phyloP scores from a whole-genome alignment of 2,113 vertebrate species.

The Macquaria ambigua region DNA sequence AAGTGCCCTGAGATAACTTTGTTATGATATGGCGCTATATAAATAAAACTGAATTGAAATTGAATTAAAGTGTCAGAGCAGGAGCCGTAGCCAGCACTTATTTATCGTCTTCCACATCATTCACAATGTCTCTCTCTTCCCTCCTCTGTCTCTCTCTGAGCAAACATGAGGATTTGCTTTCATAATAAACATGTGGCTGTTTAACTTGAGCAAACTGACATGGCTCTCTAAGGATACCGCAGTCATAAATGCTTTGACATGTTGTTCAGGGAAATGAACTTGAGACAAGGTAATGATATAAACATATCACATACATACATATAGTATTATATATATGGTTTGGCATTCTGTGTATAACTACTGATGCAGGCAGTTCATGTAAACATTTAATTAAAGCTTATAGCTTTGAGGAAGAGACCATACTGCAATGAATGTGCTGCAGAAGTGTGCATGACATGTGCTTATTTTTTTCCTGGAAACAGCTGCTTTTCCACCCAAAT shows the following conservation, averaged over 20 bases:
- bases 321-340: neutral
- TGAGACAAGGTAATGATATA: neutral
- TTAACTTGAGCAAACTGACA: slow-evolving; percentile 56
- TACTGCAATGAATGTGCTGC: neutral
- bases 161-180: slow-evolving; percentile 59
- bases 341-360: neutral
- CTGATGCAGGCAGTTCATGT: neutral
- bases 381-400: neutral
- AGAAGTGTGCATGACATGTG: neutral
- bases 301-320: too few species aligned
- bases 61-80: slow-evolving; percentile 72
- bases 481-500: slow-evolving; percentile 26
- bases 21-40: too few species aligned
- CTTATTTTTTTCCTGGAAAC: slow-evolving; percentile 1
- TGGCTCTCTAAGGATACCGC: slow-evolving; percentile 25
- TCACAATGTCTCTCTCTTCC: slow-evolving; percentile 50
- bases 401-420: neutral
- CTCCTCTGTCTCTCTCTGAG: slow-evolving; percentile 46
- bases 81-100: slow-evolving; percentile 50
- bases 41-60: too few species aligned
- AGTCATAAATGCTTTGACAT: slow-evolving; percentile 35
- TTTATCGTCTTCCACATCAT: slow-evolving; percentile 69
- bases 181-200: slow-evolving; percentile 59
- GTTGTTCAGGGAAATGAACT: slow-evolving; percentile 23
- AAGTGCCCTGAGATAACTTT: too few species aligned